Evolutionary conservation across 2,888 invertebrate genomes (phyloP).

Genomic region (Clepsis dumicolana): DNA sequence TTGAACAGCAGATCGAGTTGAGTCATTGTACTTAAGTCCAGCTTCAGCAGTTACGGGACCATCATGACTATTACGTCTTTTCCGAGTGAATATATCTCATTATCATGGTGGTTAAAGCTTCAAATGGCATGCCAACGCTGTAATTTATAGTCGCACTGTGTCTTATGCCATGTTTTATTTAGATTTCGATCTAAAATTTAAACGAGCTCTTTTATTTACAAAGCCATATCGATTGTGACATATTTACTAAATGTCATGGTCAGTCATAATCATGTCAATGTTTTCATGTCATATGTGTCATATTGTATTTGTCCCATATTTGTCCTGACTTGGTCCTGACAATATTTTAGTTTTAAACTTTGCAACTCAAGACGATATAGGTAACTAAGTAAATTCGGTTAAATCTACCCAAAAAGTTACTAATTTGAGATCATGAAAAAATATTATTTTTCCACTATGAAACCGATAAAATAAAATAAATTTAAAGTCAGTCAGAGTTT

Average conservation of each 20-base stretch:
- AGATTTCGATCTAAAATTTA: not conserved
- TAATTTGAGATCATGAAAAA: too few relatives aligned
- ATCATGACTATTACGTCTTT: constrained; percentile 6
- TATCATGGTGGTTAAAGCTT: not conserved
- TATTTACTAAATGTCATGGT: constrained; percentile 4
- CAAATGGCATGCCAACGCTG: not conserved
- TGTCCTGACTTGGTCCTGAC: too few relatives aligned
- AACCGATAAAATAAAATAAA: too few relatives aligned
- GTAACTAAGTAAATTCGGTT: too few relatives aligned
- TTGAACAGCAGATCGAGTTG: not conserved
- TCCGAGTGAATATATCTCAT: not conserved
- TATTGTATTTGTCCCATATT: too few relatives aligned
- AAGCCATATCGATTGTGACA: constrained; percentile 9
- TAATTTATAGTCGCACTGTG: not conserved
- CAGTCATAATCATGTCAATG: not conserved
- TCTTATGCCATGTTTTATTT: constrained; percentile 1
- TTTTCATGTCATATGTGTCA: too few relatives aligned
- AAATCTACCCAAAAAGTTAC: too few relatives aligned
- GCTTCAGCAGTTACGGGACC: not conserved
- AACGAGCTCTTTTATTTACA: not conserved
- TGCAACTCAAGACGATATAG: too few relatives aligned
- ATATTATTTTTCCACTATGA: too few relatives aligned
- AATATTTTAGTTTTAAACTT: not conserved
- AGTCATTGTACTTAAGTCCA: not conserved
- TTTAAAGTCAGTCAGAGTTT: not conserved